Conservation (phyloP, 2,113 vertebrate genomes). For the Ameiurus melas region DNA sequence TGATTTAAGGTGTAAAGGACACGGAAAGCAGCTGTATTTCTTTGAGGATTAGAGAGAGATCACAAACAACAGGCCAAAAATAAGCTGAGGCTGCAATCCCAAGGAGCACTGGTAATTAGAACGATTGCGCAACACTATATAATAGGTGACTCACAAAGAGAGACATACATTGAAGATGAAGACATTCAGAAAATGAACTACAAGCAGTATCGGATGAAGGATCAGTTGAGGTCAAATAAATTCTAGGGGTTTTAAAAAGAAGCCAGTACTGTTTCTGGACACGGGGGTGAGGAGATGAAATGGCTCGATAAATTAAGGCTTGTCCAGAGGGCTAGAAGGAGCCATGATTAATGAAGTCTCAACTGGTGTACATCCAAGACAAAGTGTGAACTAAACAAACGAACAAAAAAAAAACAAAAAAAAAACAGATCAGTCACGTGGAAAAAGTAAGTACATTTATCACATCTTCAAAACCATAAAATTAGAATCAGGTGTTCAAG, state of each 20-base stretch:
- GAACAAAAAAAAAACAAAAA: too few relatives aligned
- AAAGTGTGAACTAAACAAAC: too few relatives aligned
- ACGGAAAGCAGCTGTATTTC: slow-evolving; percentile 7
- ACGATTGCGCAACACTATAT: slow-evolving; percentile 7
- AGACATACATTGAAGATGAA: slow-evolving; percentile 5
- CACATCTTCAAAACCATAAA: too few relatives aligned
- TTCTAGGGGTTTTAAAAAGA: slow-evolving; percentile 44
- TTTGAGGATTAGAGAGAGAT: neutral
- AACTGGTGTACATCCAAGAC: too few relatives aligned
- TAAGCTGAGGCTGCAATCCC: neutral
- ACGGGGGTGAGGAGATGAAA: slow-evolving; percentile 51
- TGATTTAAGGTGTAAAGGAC: slow-evolving; percentile 27
- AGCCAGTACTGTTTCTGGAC: slow-evolving; percentile 51
- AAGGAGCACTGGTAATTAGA: slow-evolving; percentile 28
- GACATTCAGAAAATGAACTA: slow-evolving; percentile 23
- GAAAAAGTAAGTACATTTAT: too few relatives aligned
- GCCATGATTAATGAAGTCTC: slow-evolving; percentile 35
- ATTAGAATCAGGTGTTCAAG: too few relatives aligned
- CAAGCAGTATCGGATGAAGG: neutral
- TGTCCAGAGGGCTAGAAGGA: slow-evolving; percentile 43
- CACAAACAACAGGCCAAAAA: slow-evolving; percentile 28
- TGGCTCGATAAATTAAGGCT: slow-evolving; percentile 50
- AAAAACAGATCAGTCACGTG: too few relatives aligned
- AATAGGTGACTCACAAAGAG: slow-evolving; percentile 6
- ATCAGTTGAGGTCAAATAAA: neutral